These are phyloP conservation scores for Aurelia aurita complex sp. Pacific DNA, from an alignment of 30 jellyfish, hydroid and myxozoan species.

Conservation along the genomic window DNA sequence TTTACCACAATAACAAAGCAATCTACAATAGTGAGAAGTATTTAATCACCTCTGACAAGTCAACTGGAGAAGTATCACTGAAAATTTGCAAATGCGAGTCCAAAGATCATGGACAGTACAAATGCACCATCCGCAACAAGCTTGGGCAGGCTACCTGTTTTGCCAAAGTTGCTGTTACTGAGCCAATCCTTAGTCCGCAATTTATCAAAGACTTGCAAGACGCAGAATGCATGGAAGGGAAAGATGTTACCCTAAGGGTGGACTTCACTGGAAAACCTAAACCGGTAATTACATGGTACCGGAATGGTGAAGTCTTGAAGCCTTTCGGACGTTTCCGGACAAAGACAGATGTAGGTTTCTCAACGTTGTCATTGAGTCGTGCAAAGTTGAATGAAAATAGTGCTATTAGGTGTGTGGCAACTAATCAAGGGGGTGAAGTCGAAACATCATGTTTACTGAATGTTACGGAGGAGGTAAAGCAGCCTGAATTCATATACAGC, in stretches of 20 bases:
- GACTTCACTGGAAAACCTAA: conserved; percentile 91
- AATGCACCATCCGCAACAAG: conserved; percentile 78
- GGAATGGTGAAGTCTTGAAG: conserved; percentile 69
- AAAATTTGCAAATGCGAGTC: conserved; percentile 30
- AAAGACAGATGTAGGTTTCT: conserved; percentile 58
- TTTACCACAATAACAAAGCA: conserved; percentile 76
- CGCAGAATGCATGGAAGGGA: conserved; percentile 69
- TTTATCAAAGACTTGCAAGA: conserved; percentile 61
- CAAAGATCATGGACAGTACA: conserved; percentile 80
- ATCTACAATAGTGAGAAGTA: conserved; percentile 47
- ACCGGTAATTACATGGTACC: conserved; percentile 90
- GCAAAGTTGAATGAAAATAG: conserved; percentile 78
- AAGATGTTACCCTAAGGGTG: conserved; percentile 72
- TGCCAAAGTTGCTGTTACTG: conserved; percentile 71
- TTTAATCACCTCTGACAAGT: conserved; percentile 4
- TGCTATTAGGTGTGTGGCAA: conserved; percentile 69
- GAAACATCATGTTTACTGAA: conserved; percentile 53
- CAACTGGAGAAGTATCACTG: conserved; percentile 45
- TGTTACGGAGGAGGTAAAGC: conserved; percentile 69
- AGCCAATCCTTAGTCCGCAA: conserved; percentile 80
- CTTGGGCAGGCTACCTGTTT: conserved; percentile 77
- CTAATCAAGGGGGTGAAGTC: conserved; percentile 83
- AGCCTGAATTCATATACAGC: conserved; percentile 75
- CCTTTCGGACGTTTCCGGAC: conserved; percentile 74
- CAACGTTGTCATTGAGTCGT: conserved; percentile 57